These are phyloP conservation scores for Drosophila siamana DNA, from an alignment of 2,888 invertebrate species.

Conservation along the genomic window DNA sequence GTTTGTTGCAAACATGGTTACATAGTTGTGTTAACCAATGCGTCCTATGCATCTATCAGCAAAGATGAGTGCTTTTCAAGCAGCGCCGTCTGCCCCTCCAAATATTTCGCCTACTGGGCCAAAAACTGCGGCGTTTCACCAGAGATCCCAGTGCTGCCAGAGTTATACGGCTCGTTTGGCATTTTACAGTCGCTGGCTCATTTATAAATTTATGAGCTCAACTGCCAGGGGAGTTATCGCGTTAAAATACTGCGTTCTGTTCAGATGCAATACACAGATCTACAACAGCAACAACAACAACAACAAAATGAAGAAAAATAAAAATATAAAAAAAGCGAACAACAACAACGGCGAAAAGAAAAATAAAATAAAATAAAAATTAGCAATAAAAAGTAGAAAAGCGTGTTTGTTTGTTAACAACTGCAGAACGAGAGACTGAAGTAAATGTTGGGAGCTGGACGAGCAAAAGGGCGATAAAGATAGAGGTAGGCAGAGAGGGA, in stretches of 20 bases:
- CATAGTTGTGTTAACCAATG: slow-evolving; percentile 10
- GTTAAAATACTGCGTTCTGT: slow-evolving; percentile 69
- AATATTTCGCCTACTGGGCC: slow-evolving; percentile 21
- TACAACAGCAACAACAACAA: slow-evolving; percentile 34
- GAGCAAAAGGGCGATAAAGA: slow-evolving; percentile 4
- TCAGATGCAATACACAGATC: slow-evolving; percentile 62
- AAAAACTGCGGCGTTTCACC: slow-evolving; percentile 11
- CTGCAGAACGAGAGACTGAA: slow-evolving; percentile 52
- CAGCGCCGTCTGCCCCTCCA: slow-evolving; percentile 17
- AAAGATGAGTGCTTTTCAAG: slow-evolving; percentile 55
- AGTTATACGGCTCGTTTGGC: slow-evolving; percentile 73
- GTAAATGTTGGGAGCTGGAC: slow-evolving; percentile 21
- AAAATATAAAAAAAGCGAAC: slow-evolving; percentile 17
- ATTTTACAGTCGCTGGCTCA: slow-evolving; percentile 80
- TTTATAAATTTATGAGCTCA: slow-evolving; percentile 80
- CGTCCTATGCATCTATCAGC: slow-evolving; percentile 20
- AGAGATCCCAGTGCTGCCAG: slow-evolving; percentile 30
- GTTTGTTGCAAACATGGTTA: not conserved
- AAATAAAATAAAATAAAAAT: slow-evolving; percentile 72
- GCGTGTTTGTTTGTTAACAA: slow-evolving; percentile 80
- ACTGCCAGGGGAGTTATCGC: slow-evolving; percentile 81
- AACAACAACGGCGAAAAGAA: slow-evolving; percentile 16
- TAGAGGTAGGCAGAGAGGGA: not conserved
- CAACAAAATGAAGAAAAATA: slow-evolving; percentile 33
- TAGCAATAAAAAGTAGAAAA: slow-evolving; percentile 82